A percentile compares a stretch with the other conserved stretches of the same genome.
Evolutionary conservation across 2,888 invertebrate genomes (phyloP).

Genomic region (Lampropteryx suffumata): DNA sequence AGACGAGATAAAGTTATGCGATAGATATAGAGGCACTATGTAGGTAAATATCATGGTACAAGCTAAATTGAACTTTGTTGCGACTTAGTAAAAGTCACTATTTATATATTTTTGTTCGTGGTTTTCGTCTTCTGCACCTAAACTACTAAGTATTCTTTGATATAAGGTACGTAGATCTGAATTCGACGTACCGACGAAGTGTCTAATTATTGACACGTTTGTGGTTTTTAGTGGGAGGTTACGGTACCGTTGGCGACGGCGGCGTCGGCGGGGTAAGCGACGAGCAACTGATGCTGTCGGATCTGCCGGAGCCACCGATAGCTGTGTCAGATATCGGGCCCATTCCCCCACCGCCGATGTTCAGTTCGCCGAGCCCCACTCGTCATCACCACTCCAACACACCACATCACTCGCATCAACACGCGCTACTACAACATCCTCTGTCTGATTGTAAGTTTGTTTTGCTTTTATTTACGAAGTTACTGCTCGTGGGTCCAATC

Average conservation of each 20-base stretch:
- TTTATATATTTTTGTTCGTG: no score
- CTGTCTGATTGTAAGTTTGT: conserved; percentile 69
- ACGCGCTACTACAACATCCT: conserved; percentile 52
- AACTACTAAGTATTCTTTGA: no score
- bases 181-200: no score
- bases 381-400: conserved; percentile 71
- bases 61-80: no score
- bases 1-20: no score
- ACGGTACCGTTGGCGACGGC: conserved; percentile 58
- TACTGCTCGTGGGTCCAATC: no score
- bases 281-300: conserved; percentile 89
- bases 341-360: conserved; percentile 97
- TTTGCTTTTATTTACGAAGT: no score
- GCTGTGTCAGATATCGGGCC: conserved; percentile 96
- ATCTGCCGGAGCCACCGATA: conserved; percentile 95
- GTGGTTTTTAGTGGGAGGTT: conserved; percentile 82
- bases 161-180: no score
- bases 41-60: no score
- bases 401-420: conserved; percentile 61
- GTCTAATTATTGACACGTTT: neutral
- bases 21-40: no score
- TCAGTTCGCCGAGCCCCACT: conserved; percentile 93
- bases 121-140: no score
- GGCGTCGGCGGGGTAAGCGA: conserved; percentile 50
- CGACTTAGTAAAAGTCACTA: no score